Conservation (phyloP, 2,113 vertebrate species). For the Cololabis saira region DNA sequence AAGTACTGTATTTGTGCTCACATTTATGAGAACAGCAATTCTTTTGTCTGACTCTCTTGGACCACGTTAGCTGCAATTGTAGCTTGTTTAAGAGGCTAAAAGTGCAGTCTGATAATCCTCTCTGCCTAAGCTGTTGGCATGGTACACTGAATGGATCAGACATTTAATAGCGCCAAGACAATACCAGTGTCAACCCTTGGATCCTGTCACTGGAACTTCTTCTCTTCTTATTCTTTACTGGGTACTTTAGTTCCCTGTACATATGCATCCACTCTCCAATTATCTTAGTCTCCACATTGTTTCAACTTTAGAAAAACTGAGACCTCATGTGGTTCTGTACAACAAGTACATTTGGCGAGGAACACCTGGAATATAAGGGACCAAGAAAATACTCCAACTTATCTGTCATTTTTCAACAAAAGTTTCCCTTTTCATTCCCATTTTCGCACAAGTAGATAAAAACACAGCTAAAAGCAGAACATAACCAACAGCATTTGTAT, state of each 20-base stretch:
- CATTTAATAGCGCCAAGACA: slow-evolving; percentile 42
- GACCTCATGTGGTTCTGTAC: slow-evolving; percentile 24
- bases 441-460: slow-evolving; percentile 39
- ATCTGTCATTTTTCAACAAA: slow-evolving; percentile 51
- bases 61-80: slow-evolving; percentile 53
- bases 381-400: slow-evolving; percentile 29
- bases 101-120: slow-evolving; percentile 73
- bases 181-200: slow-evolving; percentile 7
- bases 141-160: slow-evolving; percentile 48
- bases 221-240: not conserved
- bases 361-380: slow-evolving; percentile 6
- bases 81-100: slow-evolving; percentile 69
- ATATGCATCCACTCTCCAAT: not conserved
- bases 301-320: slow-evolving; percentile 31
- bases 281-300: slow-evolving; percentile 27
- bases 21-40: slow-evolving; percentile 26
- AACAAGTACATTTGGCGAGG: slow-evolving; percentile 26
- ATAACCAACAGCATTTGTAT: slow-evolving; percentile 41
- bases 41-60: slow-evolving; percentile 52
- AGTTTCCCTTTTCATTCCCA: slow-evolving; percentile 32
- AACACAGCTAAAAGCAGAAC: slow-evolving; percentile 32
- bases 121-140: slow-evolving; percentile 56
- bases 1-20: slow-evolving; percentile 25
- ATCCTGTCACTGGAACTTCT: slow-evolving; percentile 8
- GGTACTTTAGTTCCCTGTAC: not conserved